Conservation (phyloP, 2,113 vertebrate species). For the Leptobrachium ailaonicum region DNA sequence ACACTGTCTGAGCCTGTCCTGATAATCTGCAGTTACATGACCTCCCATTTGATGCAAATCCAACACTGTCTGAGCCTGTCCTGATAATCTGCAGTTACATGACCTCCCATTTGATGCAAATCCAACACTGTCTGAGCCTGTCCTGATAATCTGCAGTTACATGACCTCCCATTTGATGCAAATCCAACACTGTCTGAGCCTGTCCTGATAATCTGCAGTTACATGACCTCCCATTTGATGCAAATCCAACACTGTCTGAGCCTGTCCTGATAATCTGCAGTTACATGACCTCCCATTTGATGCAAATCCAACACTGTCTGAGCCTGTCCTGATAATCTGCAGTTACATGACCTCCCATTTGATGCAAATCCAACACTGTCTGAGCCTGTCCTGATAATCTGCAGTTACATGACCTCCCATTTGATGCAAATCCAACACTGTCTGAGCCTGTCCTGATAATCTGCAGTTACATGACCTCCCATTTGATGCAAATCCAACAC, state of each 20-base stretch:
- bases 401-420: too few relatives aligned
- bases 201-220: neutral
- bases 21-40: too few relatives aligned
- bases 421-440: neutral
- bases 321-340: neutral
- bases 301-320: neutral
- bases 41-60: too few relatives aligned
- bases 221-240: neutral
- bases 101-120: neutral
- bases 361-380: neutral
- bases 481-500: neutral
- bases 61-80: neutral
- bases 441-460: neutral
- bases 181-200: neutral
- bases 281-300: too few relatives aligned
- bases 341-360: neutral
- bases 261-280: neutral
- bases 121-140: neutral
- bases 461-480: neutral
- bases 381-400: neutral
- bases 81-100: neutral
- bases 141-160: neutral
- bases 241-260: neutral
- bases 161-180: too few relatives aligned
- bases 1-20: too few relatives aligned